Evolutionary conservation across 1,140 invertebrate species (phyloP).

Genomic region (Drosophila bipectinata): DNA sequence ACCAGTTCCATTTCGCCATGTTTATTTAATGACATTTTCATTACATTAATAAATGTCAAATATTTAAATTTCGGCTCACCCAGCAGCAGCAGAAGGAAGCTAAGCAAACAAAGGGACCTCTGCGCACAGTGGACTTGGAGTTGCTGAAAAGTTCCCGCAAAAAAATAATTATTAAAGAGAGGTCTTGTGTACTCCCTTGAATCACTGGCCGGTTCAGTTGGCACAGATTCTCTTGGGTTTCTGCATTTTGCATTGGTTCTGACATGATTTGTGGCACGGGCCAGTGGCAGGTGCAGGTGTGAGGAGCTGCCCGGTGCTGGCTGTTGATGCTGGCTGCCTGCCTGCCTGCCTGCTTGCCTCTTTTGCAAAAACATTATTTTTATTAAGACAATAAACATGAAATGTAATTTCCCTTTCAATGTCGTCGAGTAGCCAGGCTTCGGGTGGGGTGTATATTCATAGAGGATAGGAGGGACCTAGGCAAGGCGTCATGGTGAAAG

Average conservation of each 20-base stretch:
- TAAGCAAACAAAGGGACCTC: constrained; percentile 24
- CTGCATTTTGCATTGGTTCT: constrained; percentile 46
- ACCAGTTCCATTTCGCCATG: constrained; percentile 65
- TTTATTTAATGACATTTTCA: constrained; percentile 78
- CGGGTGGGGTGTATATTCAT: not conserved
- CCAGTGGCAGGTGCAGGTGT: not conserved
- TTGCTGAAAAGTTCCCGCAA: too few relatives aligned
- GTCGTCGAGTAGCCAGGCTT: constrained; percentile 43
- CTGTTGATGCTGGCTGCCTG: constrained; percentile 25
- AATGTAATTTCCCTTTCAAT: constrained; percentile 82
- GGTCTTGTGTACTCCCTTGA: too few relatives aligned
- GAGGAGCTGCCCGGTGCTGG: not conserved
- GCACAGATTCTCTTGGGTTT: constrained; percentile 43
- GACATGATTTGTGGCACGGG: constrained; percentile 34
- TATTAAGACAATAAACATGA: constrained; percentile 82
- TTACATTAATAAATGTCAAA: constrained; percentile 80
- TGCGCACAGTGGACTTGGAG: constrained; percentile 42
- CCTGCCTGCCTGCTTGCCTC: constrained; percentile 31
- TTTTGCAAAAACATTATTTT: constrained; percentile 70
- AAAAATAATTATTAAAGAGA: too few relatives aligned
- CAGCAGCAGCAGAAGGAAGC: constrained; percentile 31
- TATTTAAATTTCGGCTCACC: constrained; percentile 76
- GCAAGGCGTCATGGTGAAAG: constrained; percentile 36
- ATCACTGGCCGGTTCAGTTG: too few relatives aligned
- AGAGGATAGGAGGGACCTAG: not conserved